A percentile compares a stretch with the other conserved stretches of the same genome.
phyloP scores from a whole-genome alignment of 2,888 invertebrate genomes.

The Abscondita cerata region DNA sequence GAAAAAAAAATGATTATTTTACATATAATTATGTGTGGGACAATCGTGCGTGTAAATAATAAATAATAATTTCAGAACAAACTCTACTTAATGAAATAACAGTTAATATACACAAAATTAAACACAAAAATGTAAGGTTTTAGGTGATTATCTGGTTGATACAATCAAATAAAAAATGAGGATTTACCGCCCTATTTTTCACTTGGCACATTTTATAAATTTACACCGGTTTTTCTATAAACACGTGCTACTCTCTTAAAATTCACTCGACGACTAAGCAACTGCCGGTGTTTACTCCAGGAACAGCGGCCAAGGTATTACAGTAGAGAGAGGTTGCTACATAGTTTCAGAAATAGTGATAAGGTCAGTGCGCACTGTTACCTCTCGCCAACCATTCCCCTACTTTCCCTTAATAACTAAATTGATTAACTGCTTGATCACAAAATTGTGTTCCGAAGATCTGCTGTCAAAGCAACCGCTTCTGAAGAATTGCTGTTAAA shows the following conservation, averaged over 20 bases:
- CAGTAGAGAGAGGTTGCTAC: not conserved
- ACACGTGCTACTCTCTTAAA: not conserved
- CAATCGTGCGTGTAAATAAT: no score
- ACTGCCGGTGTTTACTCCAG: not conserved
- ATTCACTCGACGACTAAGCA: not conserved
- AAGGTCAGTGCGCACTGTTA: not conserved
- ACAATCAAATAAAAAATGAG: not conserved
- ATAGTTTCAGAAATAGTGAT: not conserved
- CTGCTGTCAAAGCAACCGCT: no score
- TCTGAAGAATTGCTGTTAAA: no score
- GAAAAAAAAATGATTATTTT: not conserved
- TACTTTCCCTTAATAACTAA: not conserved
- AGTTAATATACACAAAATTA: not conserved
- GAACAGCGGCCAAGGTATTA: not conserved
- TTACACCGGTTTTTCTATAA: not conserved
- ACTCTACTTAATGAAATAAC: not conserved
- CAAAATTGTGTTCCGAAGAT: no score
- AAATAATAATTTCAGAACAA: no score
- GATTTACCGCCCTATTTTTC: not conserved
- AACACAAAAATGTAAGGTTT: not conserved
- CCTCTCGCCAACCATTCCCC: not conserved
- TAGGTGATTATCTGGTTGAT: conserved; percentile 4
- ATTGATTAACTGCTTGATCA: no score
- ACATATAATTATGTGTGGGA: no score
- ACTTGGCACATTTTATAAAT: not conserved